Conservation (phyloP, 1,140 invertebrate species). For the Xylocopa sonorina region DNA sequence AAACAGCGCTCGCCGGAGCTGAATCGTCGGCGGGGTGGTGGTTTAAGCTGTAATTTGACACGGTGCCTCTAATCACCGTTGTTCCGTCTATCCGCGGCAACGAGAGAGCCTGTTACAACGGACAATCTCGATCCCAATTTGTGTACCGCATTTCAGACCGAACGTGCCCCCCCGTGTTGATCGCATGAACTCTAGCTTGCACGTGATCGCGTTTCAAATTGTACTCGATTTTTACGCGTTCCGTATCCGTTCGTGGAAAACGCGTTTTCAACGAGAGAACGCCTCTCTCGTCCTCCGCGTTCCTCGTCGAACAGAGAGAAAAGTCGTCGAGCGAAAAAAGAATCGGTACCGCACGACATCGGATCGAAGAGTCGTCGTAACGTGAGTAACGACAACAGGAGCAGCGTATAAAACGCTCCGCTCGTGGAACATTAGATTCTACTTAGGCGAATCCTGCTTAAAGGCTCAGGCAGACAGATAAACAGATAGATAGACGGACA, state of each 20-base stretch:
- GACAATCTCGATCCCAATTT: not conserved
- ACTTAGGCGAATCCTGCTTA: conserved; percentile 10
- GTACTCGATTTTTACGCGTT: too few relatives aligned
- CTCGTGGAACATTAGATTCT: conserved; percentile 4
- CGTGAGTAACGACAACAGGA: not conserved
- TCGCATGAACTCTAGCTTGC: not conserved
- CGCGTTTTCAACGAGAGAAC: too few relatives aligned
- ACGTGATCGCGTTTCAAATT: not conserved
- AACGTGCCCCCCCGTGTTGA: not conserved
- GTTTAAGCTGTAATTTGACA: conserved; percentile 28
- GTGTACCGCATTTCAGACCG: too few relatives aligned
- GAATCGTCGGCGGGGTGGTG: not conserved
- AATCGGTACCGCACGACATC: not conserved
- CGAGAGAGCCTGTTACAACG: not conserved
- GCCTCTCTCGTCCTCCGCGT: too few relatives aligned
- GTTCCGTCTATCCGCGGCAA: not conserved
- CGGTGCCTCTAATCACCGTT: conserved; percentile 4
- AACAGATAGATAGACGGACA: conserved; percentile 29
- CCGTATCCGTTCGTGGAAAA: too few relatives aligned
- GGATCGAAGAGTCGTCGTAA: not conserved
- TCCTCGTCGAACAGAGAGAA: not conserved
- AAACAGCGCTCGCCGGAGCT: not conserved
- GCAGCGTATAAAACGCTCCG: not conserved
- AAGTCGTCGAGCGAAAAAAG: not conserved
- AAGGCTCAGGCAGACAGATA: conserved; percentile 19